phyloP scores from a whole-genome alignment of 2,888 invertebrate genomes.

The Coremacera marginata region DNA sequence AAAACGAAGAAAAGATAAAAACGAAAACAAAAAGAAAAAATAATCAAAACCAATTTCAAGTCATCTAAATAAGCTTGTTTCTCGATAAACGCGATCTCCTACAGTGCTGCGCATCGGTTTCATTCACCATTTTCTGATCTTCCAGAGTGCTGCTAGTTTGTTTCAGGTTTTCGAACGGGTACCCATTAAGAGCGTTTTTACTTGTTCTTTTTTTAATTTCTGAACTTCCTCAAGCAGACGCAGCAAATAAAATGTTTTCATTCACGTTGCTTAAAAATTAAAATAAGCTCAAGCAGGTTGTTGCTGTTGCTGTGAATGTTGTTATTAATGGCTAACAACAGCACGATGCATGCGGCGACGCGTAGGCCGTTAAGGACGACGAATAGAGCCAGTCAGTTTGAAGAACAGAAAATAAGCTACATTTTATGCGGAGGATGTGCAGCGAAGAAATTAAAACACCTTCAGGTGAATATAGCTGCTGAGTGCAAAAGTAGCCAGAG shows the following conservation, averaged over 20 bases:
- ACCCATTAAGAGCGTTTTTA: background rate
- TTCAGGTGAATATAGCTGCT: background rate
- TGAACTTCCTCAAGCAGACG: background rate
- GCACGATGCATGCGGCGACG: background rate
- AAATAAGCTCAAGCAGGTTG: conserved; percentile 7
- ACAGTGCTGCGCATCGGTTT: background rate
- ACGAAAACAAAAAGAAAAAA: background rate
- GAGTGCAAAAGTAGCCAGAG: background rate
- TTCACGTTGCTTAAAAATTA: conserved; percentile 22
- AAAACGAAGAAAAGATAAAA: conserved; percentile 11
- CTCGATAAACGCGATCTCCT: conserved; percentile 8
- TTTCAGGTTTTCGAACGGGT: conserved; percentile 2
- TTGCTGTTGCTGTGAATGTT: background rate
- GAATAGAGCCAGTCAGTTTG: background rate
- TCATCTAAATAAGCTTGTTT: conserved; percentile 13
- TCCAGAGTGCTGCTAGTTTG: background rate
- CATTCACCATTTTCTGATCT: background rate
- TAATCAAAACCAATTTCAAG: background rate
- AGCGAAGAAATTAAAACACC: conserved; percentile 7
- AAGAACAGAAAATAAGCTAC: conserved; percentile 9
- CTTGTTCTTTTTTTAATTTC: background rate
- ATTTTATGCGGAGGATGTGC: conserved; percentile 25
- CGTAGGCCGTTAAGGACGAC: conserved; percentile 22
- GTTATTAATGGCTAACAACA: conserved; percentile 26
- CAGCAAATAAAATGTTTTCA: background rate